Evolutionary conservation across 2,797 vertebrate genomes (phyloP).

Genomic region (Acanthornis magna): DNA sequence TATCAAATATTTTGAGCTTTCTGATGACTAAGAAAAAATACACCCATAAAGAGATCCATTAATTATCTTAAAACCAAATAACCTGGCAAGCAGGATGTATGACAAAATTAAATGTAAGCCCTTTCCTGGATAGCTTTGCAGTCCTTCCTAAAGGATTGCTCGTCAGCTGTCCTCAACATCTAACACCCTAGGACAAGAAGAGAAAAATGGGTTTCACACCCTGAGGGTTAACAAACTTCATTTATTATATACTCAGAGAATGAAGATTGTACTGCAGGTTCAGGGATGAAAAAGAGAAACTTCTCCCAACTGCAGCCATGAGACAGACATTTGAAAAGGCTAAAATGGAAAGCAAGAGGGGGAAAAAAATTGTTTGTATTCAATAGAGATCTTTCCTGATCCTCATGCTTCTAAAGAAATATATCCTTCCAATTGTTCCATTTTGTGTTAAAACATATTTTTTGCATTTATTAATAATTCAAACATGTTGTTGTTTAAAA

Average conservation of each 20-base stretch:
- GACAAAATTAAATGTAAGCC: constrained; percentile 32
- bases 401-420: constrained; percentile 43
- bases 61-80: constrained; percentile 55
- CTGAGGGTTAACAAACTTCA: constrained; percentile 49
- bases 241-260: not conserved
- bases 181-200: not conserved
- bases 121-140: not conserved
- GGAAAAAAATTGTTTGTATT: not conserved
- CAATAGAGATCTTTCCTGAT: constrained; percentile 34
- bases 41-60: constrained; percentile 5
- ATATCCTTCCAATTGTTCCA: constrained; percentile 58
- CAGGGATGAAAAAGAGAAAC: not conserved
- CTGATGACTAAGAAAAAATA: constrained; percentile 43
- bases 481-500: constrained; percentile 27
- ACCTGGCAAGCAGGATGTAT: not conserved
- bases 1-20: constrained; percentile 46
- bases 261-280: not conserved
- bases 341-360: constrained; percentile 17
- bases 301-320: not conserved
- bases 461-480: constrained; percentile 54
- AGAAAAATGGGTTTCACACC: constrained; percentile 33
- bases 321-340: not conserved
- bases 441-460: constrained; percentile 55
- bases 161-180: not conserved
- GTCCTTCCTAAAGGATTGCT: not conserved